Percentiles rank a stretch among this genome's conserved stretches.
Evolutionary conservation across 2,797 vertebrate species (phyloP).

Genomic region (Acanthis flammea): DNA sequence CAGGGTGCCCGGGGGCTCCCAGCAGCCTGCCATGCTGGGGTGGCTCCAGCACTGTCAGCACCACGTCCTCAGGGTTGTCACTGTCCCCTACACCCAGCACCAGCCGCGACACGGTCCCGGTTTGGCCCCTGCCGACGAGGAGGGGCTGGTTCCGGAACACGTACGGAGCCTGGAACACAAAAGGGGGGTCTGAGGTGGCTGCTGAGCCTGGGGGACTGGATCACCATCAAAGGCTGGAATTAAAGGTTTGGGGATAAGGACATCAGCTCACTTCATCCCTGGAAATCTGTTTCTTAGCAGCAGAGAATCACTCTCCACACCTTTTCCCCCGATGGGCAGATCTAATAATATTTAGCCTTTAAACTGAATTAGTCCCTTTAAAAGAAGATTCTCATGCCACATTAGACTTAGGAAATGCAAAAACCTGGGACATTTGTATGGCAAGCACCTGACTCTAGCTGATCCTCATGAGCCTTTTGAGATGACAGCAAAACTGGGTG

Average conservation of each 20-base stretch:
- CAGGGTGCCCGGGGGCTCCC: slow-evolving; percentile 47
- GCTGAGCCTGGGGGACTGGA: neutral
- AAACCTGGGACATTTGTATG: neutral
- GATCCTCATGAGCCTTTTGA: neutral
- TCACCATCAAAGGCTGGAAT: neutral
- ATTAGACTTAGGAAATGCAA: neutral
- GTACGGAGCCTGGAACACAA: slow-evolving; percentile 79
- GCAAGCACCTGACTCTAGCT: neutral
- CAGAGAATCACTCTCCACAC: neutral
- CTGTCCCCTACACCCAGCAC: slow-evolving; percentile 84
- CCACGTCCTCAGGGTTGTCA: slow-evolving; percentile 88
- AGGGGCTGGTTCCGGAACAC: slow-evolving; percentile 81
- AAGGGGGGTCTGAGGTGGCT: neutral
- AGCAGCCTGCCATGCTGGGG: slow-evolving; percentile 83
- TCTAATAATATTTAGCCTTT: neutral
- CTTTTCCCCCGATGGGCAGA: accelerated
- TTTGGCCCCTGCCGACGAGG: slow-evolving; percentile 72
- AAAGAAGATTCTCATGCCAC: neutral
- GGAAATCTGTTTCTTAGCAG: neutral
- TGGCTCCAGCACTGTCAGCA: slow-evolving; percentile 82
- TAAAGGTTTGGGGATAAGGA: neutral
- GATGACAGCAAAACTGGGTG: neutral
- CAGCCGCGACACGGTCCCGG: slow-evolving; percentile 71
- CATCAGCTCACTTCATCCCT: neutral
- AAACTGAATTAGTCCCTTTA: neutral